These are phyloP conservation scores for Campaea margaritaria DNA, from an alignment of 2,888 invertebrate genomes.

Conservation along the genomic window DNA sequence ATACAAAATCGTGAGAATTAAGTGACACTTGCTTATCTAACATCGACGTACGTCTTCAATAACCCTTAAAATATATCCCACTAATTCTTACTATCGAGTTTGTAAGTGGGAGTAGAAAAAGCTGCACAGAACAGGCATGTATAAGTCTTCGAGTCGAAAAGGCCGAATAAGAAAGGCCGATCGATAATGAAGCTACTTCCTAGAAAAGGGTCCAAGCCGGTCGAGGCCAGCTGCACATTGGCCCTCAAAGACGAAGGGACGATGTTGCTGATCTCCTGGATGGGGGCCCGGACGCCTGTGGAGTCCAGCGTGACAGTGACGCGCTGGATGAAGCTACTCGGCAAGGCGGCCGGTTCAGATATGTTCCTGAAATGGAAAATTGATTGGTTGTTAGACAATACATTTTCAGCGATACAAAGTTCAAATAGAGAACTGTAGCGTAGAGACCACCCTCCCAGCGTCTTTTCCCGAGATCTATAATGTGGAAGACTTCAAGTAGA, in stretches of 20 bases:
- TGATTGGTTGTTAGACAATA: too few relatives aligned
- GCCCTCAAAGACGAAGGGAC: neutral
- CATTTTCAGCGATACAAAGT: too few relatives aligned
- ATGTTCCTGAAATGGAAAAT: slow-evolving; percentile 40
- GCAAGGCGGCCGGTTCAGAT: slow-evolving; percentile 41
- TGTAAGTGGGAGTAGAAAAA: slow-evolving; percentile 43
- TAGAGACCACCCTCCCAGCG: too few relatives aligned
- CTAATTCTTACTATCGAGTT: too few relatives aligned
- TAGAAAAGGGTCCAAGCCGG: slow-evolving; percentile 37
- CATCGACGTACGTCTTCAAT: too few relatives aligned
- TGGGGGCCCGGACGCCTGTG: slow-evolving; percentile 36
- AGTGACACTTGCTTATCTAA: too few relatives aligned
- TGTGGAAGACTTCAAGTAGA: too few relatives aligned
- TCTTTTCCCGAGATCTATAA: too few relatives aligned
- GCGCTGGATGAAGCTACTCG: slow-evolving; percentile 44
- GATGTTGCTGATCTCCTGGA: slow-evolving; percentile 30
- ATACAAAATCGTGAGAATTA: too few relatives aligned
- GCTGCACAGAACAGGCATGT: slow-evolving; percentile 48
- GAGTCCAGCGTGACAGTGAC: slow-evolving; percentile 42
- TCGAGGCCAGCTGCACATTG: slow-evolving; percentile 18
- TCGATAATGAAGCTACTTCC: slow-evolving; percentile 52
- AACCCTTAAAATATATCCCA: too few relatives aligned
- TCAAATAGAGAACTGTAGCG: too few relatives aligned
- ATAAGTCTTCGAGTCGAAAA: slow-evolving; percentile 48
- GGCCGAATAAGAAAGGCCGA: slow-evolving; percentile 51